Conservation (phyloP, 2,888 invertebrate species). For the Acronicta leporina region DNA sequence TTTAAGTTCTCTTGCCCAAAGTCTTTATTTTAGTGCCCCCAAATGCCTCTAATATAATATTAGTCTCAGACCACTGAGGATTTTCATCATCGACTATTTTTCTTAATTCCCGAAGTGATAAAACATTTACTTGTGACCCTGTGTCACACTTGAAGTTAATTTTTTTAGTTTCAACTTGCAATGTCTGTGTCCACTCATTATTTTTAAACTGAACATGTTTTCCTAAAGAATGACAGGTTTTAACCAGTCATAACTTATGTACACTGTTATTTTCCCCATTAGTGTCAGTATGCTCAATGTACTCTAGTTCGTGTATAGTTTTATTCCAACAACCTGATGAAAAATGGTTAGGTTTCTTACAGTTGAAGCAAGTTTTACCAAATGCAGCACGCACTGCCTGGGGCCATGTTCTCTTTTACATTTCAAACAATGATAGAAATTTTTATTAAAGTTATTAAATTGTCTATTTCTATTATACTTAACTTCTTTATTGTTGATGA, state of each 20-base stretch:
- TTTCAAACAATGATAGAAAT: neutral
- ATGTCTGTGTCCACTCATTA: neutral
- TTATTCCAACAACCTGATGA: neutral
- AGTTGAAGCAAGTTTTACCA: neutral
- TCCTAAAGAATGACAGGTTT: neutral
- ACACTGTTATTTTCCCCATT: too few relatives aligned
- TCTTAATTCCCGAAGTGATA: conserved; percentile 7
- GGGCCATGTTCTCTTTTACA: neutral
- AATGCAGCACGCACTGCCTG: neutral
- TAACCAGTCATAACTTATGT: neutral
- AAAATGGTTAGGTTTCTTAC: conserved; percentile 1
- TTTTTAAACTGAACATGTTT: neutral
- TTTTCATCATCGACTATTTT: conserved; percentile 15
- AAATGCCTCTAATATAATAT: conserved; percentile 14
- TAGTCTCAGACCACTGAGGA: conserved; percentile 13
- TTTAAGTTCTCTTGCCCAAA: conserved; percentile 7
- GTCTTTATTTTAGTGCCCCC: conserved; percentile 9
- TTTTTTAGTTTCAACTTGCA: conserved; percentile 6
- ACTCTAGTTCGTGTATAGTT: neutral
- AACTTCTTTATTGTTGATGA: too few relatives aligned
- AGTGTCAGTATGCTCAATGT: too few relatives aligned
- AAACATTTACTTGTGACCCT: conserved; percentile 16
- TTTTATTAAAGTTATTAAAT: neutral
- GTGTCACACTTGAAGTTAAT: conserved; percentile 17
- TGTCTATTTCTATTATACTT: neutral